Percentiles rank a stretch among this genome's conserved stretches.
Evolutionary conservation across 2,888 invertebrate species (phyloP).

Genomic region (Oligia fasciuncula): DNA sequence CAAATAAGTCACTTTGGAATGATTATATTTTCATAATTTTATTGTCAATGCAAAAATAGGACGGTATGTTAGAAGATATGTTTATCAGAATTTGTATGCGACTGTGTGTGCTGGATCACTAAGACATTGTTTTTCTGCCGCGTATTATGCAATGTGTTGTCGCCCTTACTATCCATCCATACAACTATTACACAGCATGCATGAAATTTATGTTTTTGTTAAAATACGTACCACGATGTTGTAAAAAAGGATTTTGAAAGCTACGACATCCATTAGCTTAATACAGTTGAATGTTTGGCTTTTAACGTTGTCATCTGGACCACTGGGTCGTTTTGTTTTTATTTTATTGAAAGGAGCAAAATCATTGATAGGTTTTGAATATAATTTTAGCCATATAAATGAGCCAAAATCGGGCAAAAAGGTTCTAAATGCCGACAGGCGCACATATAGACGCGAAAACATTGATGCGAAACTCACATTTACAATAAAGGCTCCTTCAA

Average conservation of each 20-base stretch:
- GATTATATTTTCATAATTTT: background rate
- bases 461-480: background rate
- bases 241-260: constrained; percentile 15
- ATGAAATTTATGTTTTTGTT: constrained; percentile 20
- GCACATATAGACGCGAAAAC: too few species aligned
- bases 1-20: background rate
- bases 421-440: background rate
- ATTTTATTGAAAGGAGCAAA: background rate
- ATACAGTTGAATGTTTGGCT: constrained; percentile 14
- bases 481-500: too few species aligned
- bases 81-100: background rate
- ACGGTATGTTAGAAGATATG: too few species aligned
- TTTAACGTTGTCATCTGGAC: background rate
- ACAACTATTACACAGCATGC: background rate
- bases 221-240: constrained; percentile 13
- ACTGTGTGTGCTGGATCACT: background rate
- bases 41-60: background rate
- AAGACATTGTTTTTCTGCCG: background rate
- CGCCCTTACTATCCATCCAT: background rate
- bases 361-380: background rate
- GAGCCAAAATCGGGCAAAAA: background rate
- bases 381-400: too few species aligned
- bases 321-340: background rate
- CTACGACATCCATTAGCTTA: constrained; percentile 1
- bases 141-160: background rate